These are phyloP conservation scores for Thereva nobilitata DNA, from an alignment of 2,888 invertebrate species.

Conservation along the genomic window DNA sequence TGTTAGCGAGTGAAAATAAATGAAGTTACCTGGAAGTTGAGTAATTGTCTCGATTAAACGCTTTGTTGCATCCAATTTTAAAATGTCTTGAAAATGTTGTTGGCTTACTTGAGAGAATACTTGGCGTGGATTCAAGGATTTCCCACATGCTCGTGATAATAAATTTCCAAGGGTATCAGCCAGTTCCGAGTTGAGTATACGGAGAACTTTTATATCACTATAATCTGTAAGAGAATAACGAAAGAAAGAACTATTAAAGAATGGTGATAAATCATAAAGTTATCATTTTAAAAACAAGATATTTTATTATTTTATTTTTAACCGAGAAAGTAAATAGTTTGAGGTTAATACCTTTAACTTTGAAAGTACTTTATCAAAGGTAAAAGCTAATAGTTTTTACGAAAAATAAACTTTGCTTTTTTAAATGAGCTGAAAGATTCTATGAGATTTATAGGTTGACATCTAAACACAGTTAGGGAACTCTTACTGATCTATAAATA, in stretches of 20 bases:
- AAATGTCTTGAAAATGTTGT: constrained; percentile 58
- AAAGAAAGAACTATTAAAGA: not conserved
- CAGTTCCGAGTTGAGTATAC: constrained; percentile 83
- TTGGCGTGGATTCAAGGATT: constrained; percentile 76
- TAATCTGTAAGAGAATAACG: constrained; percentile 71
- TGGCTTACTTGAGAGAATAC: constrained; percentile 68
- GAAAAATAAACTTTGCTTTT: no score
- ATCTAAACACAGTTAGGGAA: no score
- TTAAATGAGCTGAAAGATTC: no score
- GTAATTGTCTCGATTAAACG: constrained; percentile 63
- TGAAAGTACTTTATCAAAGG: no score
- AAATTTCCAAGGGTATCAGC: constrained; percentile 93
- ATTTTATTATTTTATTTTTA: no score
- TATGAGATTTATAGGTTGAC: no score
- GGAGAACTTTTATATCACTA: constrained; percentile 73
- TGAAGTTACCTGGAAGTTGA: constrained; percentile 62
- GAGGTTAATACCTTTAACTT: no score
- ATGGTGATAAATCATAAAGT: not conserved
- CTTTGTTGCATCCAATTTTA: constrained; percentile 59
- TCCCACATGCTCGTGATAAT: constrained; percentile 76
- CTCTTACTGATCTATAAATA: no score
- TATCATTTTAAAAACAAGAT: not conserved
- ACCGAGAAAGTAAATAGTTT: no score
- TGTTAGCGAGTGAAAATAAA: constrained; percentile 41
- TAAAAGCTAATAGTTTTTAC: no score